These are phyloP conservation scores for Melanargia galathea DNA, from an alignment of 2,888 invertebrate species.

Conservation along the genomic window DNA sequence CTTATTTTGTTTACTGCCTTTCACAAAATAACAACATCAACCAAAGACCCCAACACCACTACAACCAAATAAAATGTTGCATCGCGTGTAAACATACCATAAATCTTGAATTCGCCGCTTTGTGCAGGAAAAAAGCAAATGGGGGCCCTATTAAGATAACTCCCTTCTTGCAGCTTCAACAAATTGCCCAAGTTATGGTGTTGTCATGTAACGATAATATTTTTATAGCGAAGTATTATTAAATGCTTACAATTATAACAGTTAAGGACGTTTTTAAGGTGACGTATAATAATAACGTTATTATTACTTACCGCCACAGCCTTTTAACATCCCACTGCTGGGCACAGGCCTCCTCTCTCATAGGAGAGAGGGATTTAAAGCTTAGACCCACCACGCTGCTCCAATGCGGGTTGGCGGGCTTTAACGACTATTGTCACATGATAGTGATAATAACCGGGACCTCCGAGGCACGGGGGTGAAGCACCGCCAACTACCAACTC, in stretches of 20 bases:
- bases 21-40: constrained; percentile 11
- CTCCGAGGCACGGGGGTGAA: too few relatives aligned
- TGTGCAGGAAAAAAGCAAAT: constrained; percentile 42
- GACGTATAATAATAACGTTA: too few relatives aligned
- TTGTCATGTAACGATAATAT: background rate
- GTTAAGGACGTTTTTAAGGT: too few relatives aligned
- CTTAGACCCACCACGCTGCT: too few relatives aligned
- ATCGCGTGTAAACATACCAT: constrained; percentile 56
- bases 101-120: constrained; percentile 47
- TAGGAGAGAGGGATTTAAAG: too few relatives aligned
- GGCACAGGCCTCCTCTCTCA: too few relatives aligned
- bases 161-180: constrained; percentile 45
- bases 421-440: too few relatives aligned
- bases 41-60: constrained; percentile 27
- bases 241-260: constrained; percentile 39
- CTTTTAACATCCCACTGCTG: too few relatives aligned
- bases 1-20: background rate
- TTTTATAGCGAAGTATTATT: constrained; percentile 51
- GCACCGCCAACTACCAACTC: too few relatives aligned
- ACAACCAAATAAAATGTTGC: constrained; percentile 50
- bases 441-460: too few relatives aligned
- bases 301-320: too few relatives aligned
- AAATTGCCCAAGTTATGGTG: constrained; percentile 41
- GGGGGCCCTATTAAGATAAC: constrained; percentile 41
- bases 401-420: too few relatives aligned